phyloP scores from a whole-genome alignment of 37 sponge, comb jelly and placozoan species.

The Eunapius fragilis region DNA sequence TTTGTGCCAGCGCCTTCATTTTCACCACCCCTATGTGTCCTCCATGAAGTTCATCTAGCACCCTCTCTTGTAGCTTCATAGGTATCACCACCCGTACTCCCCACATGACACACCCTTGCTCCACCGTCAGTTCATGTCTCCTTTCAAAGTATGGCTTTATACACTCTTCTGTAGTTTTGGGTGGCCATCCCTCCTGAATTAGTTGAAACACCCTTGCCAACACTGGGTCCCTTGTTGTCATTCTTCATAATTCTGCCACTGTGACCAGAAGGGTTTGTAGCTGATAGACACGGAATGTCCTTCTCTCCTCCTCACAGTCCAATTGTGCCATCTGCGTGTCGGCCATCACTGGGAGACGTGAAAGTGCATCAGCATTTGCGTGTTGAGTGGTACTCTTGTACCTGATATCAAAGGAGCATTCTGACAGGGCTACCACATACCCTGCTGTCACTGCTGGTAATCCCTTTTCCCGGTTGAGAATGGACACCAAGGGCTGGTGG shows the following conservation, averaged over 20 bases:
- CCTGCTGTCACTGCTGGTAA: slow-evolving; percentile 26
- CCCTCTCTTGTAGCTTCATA: not conserved
- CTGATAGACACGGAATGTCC: no score
- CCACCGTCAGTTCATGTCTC: slow-evolving; percentile 34
- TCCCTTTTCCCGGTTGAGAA: slow-evolving; percentile 2
- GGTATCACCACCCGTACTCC: slow-evolving; percentile 53
- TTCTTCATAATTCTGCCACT: not conserved
- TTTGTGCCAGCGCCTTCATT: slow-evolving; percentile 46
- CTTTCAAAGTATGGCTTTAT: slow-evolving; percentile 14
- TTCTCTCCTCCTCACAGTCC: not conserved
- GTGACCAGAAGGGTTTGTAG: slow-evolving; percentile 20
- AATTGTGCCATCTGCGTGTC: not conserved
- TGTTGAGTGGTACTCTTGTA: slow-evolving; percentile 33
- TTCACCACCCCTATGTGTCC: slow-evolving; percentile 27
- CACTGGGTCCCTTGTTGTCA: slow-evolving; percentile 32
- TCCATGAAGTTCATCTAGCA: slow-evolving; percentile 40
- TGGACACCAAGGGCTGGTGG: slow-evolving; percentile 33
- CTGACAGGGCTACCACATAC: slow-evolving; percentile 13
- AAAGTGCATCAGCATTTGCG: slow-evolving; percentile 60
- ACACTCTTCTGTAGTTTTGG: not conserved
- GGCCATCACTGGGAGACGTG: slow-evolving; percentile 32
- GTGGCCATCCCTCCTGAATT: slow-evolving; percentile 53
- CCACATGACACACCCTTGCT: slow-evolving; percentile 51
- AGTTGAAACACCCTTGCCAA: slow-evolving; percentile 43
- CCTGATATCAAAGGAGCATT: slow-evolving; percentile 29